Conservation (phyloP, 2,113 vertebrate species). For the Notechis scutatus region DNA sequence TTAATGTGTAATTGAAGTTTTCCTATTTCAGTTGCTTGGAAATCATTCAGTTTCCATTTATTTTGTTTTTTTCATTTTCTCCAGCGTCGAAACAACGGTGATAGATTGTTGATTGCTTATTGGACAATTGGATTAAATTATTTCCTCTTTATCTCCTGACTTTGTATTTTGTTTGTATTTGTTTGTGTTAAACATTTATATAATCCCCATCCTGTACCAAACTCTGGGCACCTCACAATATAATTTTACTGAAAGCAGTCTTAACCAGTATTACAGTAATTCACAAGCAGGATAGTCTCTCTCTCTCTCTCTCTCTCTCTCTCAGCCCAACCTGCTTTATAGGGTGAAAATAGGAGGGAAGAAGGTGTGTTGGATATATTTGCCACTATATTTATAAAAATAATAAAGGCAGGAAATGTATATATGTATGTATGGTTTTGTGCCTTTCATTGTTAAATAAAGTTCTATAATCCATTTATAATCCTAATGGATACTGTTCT, state of each 20-base stretch:
- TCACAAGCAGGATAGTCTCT: neutral
- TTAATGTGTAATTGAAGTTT: neutral
- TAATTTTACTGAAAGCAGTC: neutral
- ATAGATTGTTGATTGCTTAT: neutral
- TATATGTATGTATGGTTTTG: neutral
- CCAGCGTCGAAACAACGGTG: neutral
- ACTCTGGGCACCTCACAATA: neutral
- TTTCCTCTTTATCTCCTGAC: neutral
- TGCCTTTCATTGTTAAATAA: neutral
- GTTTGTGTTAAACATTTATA: neutral
- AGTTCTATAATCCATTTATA: conserved; percentile 2
- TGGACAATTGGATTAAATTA: neutral
- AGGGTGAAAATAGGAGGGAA: neutral
- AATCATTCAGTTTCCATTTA: neutral
- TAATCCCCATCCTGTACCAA: neutral
- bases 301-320: neutral
- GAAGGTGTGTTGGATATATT: neutral
- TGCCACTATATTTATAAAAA: neutral
- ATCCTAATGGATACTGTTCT: neutral
- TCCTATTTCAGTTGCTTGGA: neutral
- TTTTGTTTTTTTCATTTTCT: neutral
- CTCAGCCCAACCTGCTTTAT: neutral
- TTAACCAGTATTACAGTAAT: neutral
- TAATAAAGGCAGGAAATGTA: neutral
- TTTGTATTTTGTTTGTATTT: neutral